Conservation (phyloP, 1,140 invertebrate genomes). For the Heliconius hermathena region DNA sequence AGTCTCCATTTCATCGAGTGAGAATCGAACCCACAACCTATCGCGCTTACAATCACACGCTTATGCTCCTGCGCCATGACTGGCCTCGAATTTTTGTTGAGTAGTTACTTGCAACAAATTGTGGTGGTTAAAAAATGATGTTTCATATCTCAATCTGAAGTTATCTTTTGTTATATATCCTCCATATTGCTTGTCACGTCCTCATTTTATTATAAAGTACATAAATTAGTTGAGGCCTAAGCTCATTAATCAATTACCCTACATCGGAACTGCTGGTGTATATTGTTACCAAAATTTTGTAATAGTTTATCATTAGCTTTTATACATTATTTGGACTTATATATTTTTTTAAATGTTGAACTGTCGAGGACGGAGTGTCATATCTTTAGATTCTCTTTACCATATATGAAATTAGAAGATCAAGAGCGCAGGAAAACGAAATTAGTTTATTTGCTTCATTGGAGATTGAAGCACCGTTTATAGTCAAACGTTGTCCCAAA, state of each 20-base stretch:
- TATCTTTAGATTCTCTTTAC: too few relatives aligned
- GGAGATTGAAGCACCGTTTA: too few relatives aligned
- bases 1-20: too few relatives aligned
- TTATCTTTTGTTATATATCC: neutral
- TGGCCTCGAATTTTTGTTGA: too few relatives aligned
- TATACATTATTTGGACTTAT: neutral
- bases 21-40: too few relatives aligned
- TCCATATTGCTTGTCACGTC: neutral
- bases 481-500: too few relatives aligned
- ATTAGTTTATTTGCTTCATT: too few relatives aligned
- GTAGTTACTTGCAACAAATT: too few relatives aligned
- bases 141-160: neutral
- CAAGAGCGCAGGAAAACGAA: too few relatives aligned
- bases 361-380: neutral
- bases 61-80: too few relatives aligned
- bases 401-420: too few relatives aligned
- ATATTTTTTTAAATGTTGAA: neutral
- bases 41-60: too few relatives aligned
- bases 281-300: conserved; percentile 13
- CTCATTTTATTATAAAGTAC: conserved; percentile 4
- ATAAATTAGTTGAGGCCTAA: neutral
- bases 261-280: neutral
- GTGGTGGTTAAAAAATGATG: neutral
- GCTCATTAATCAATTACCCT: conserved; percentile 23
- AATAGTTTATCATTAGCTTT: neutral